Base-by-base conservation (phyloP, 2,797 vertebrate genomes). In the Streptopelia turtur region DNA sequence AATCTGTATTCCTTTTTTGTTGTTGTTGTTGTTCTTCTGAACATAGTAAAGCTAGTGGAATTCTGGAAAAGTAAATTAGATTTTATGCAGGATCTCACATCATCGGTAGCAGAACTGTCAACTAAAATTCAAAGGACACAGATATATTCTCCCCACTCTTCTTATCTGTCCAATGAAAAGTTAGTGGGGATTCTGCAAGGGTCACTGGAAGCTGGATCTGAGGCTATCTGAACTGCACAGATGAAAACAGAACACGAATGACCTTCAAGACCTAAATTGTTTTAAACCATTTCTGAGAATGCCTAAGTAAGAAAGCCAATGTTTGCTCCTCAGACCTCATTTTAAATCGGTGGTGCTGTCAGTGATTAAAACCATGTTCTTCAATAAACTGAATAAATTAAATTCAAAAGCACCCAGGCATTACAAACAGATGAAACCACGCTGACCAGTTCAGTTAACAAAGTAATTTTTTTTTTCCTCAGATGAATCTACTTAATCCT, bases 361-460 rank as follows among this genome's bases (percentile, higher is more conserved):
- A 80, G 65, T 89, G 88, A 94, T 81, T 88, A 88, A 87, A 94
- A 55, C 68, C 70, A 89, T 72, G 33, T 60, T 95, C 93, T 80
- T 88, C 55, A 50, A 89, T 83, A 60, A 94, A 84, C 56, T 33
- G 50, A 76, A 85, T 76, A 89, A 83, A 93, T 79, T 66, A 77
- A 65, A 90, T 84, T 84, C 77, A 69, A 85, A 93, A 87, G 76
- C 49, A 92, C 49, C 24, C 59, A 85, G 33, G 60, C 60, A 88
- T 64, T 68, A 74, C 63, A 93, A 92, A 78, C 68, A 76, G 66
- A 84, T 69, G 43, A 95, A 94, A 69, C 65, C 70, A 79, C 28
- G 57, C 49, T 52, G 83, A 82, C n/a, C 72, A 89, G 43, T 33
- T 55, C 81, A 84, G 47, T 87, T 82, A 70, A 81, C 11, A 93